Percentiles rank a stretch among this genome's conserved stretches.
Evolutionary conservation across 2,797 vertebrate species (phyloP).

Genomic region (Fringilla coelebs): DNA sequence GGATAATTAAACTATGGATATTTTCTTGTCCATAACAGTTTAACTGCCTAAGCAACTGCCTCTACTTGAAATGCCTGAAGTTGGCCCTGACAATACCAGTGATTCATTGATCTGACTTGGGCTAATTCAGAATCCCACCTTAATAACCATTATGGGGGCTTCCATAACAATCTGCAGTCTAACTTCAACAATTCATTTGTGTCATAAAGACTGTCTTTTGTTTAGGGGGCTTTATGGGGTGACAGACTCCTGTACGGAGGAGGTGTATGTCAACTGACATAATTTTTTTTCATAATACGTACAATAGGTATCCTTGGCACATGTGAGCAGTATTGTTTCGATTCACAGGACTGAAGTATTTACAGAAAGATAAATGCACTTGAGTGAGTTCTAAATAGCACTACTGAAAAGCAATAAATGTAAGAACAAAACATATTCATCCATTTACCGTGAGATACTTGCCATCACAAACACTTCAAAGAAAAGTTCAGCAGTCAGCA

Average conservation of each 20-base stretch:
- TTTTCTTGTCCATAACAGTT: not conserved
- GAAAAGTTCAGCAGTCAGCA: not conserved
- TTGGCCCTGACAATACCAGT: not conserved
- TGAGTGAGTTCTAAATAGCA: not conserved
- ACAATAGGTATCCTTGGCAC: not conserved
- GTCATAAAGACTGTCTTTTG: not conserved
- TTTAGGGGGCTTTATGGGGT: not conserved
- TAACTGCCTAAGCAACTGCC: not conserved
- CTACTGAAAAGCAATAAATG: not conserved
- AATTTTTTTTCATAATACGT: not conserved
- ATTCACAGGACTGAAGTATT: not conserved
- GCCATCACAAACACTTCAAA: not conserved
- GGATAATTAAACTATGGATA: not conserved
- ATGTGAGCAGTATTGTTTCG: not conserved
- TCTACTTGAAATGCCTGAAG: not conserved
- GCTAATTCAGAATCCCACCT: not conserved
- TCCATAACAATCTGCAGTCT: not conserved
- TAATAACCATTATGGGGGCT: not conserved
- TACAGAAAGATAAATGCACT: not conserved
- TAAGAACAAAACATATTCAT: conserved; percentile 10
- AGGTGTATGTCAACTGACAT: not conserved
- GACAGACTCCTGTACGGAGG: not conserved
- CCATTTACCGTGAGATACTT: not conserved
- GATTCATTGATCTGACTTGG: not conserved
- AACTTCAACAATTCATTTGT: not conserved